These are phyloP conservation scores for Campaea margaritaria DNA, from an alignment of 2,888 invertebrate species.

Conservation along the genomic window DNA sequence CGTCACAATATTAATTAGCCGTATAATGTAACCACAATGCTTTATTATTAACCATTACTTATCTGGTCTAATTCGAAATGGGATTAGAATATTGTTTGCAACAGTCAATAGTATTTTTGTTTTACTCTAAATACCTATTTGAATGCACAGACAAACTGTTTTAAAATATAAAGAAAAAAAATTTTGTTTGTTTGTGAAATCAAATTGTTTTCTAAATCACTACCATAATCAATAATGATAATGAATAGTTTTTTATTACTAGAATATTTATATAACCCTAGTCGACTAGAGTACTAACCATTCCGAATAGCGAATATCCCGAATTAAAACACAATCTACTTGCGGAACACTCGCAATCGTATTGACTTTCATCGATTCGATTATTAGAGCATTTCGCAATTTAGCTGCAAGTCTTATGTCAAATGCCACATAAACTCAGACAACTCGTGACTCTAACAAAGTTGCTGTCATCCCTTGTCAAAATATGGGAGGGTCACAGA, in stretches of 20 bases:
- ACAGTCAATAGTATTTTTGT: neutral
- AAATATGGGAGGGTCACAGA: no score
- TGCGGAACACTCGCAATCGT: no score
- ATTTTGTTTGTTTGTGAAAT: conserved; percentile 2
- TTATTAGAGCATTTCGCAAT: neutral
- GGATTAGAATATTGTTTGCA: conserved; percentile 5
- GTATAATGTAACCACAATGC: conserved; percentile 8
- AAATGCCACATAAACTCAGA: no score
- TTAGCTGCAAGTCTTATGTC: no score
- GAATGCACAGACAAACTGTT: conserved; percentile 12
- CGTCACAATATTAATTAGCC: conserved; percentile 5
- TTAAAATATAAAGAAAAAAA: neutral
- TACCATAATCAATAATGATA: neutral
- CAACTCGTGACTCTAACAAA: no score
- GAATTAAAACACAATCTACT: no score
- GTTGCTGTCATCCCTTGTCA: no score
- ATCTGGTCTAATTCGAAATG: neutral
- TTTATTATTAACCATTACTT: neutral
- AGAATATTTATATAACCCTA: conserved; percentile 13
- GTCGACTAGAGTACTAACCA: conserved; percentile 16
- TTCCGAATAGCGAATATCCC: conserved; percentile 6
- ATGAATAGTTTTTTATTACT: neutral
- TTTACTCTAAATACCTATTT: neutral
- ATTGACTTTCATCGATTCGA: no score
- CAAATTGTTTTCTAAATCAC: conserved; percentile 3